Percentiles rank a stretch among this genome's conserved stretches.
phyloP scores from a whole-genome alignment of 2,113 vertebrate species.

The Brienomyrus longianalis region DNA sequence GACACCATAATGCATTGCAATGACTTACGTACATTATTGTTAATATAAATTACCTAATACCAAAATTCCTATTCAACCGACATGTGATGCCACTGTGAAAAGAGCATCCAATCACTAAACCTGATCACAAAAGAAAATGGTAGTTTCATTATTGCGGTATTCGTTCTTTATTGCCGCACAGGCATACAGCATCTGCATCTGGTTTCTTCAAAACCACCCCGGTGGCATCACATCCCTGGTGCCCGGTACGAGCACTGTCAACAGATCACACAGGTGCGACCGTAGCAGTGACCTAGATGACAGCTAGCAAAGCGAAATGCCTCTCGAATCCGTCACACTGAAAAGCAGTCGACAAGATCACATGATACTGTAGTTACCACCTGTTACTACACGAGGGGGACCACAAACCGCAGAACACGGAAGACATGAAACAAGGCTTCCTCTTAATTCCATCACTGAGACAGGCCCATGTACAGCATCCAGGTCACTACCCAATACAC shows the following conservation, averaged over 20 bases:
- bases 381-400: constrained; percentile 11
- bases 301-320: not conserved
- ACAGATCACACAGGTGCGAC: constrained; percentile 12
- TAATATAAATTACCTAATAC: not conserved
- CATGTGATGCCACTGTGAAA: not conserved
- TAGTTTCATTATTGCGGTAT: not conserved
- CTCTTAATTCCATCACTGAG: not conserved
- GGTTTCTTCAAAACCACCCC: not conserved
- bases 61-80: not conserved
- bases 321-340: not conserved
- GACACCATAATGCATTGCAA: not conserved
- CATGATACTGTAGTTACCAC: constrained; percentile 2
- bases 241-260: not conserved
- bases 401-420: not conserved
- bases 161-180: not conserved
- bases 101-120: not conserved
- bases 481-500: not conserved
- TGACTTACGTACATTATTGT: not conserved
- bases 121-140: not conserved
- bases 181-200: not conserved
- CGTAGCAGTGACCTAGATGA: not conserved
- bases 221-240: not conserved
- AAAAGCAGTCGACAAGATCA: not conserved
- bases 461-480: not conserved
- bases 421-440: not conserved